phyloP scores from a whole-genome alignment of 1,140 invertebrate species.

The Euglossa dilemma region DNA sequence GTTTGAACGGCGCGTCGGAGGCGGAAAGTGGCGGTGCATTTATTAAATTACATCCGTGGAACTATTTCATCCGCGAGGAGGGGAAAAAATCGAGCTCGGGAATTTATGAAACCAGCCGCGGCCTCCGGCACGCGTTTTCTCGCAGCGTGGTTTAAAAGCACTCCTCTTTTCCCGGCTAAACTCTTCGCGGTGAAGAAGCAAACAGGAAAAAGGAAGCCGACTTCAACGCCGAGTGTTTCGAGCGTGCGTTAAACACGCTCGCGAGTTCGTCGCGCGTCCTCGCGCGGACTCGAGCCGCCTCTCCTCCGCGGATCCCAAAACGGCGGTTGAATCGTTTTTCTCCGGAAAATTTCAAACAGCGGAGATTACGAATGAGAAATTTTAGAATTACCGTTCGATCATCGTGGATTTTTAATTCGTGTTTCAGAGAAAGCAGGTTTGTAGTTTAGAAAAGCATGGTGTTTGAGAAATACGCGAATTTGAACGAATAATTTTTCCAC shows the following conservation, averaged over 20 bases:
- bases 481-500: no score
- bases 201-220: not conserved
- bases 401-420: no score
- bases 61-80: slow-evolving; percentile 5
- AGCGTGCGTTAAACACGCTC: not conserved
- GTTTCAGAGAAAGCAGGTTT: no score
- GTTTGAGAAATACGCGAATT: no score
- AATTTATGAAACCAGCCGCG: not conserved
- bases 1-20: not conserved
- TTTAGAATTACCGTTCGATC: not conserved
- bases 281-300: not conserved
- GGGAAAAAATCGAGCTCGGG: not conserved
- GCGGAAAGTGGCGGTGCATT: not conserved
- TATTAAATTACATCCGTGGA: slow-evolving; percentile 11
- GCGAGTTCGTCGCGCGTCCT: not conserved
- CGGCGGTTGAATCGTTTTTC: not conserved
- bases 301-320: not conserved
- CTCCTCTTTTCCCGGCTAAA: not conserved
- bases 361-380: not conserved
- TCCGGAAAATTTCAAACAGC: no score
- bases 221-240: not conserved
- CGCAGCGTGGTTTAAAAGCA: not conserved
- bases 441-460: no score
- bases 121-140: not conserved
- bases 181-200: slow-evolving; percentile 14